Conservation (phyloP, 2,797 vertebrate genomes). For the Ispidina picta region DNA sequence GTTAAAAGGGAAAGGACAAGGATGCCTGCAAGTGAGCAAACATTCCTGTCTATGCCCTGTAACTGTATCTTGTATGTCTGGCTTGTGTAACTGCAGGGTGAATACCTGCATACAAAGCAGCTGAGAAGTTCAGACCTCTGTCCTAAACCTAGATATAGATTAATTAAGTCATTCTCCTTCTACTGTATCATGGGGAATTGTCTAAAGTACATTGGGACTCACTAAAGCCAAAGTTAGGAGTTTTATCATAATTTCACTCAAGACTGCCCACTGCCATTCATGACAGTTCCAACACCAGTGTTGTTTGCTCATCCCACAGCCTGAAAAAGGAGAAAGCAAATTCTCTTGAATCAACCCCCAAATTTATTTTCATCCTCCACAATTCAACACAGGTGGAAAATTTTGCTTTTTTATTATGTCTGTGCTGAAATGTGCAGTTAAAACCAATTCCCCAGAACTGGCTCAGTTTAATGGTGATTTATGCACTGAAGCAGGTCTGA, state of each 20-base stretch:
- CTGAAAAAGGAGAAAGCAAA: neutral
- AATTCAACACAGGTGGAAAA: neutral
- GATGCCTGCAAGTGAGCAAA: neutral
- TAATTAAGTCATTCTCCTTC: neutral
- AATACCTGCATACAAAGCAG: constrained; percentile 6
- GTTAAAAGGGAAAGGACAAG: neutral
- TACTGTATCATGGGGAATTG: neutral
- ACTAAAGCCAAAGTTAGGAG: neutral
- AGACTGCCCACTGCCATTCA: neutral
- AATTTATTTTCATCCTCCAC: neutral
- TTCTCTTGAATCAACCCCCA: neutral
- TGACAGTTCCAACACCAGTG: neutral
- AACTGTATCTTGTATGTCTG: neutral
- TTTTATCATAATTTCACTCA: neutral
- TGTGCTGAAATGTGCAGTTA: constrained; percentile 34
- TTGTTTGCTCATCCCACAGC: neutral
- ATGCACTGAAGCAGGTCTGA: neutral
- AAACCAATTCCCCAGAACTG: constrained; percentile 10
- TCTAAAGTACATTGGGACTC: neutral
- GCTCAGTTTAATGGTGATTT: constrained; percentile 21
- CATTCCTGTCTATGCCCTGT: neutral
- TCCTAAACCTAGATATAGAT: neutral
- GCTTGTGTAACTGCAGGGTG: neutral
- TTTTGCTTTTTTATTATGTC: neutral
- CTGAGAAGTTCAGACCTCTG: neutral